Evolutionary conservation across 2,797 vertebrate species (phyloP).

Genomic region (Paguma larvata): DNA sequence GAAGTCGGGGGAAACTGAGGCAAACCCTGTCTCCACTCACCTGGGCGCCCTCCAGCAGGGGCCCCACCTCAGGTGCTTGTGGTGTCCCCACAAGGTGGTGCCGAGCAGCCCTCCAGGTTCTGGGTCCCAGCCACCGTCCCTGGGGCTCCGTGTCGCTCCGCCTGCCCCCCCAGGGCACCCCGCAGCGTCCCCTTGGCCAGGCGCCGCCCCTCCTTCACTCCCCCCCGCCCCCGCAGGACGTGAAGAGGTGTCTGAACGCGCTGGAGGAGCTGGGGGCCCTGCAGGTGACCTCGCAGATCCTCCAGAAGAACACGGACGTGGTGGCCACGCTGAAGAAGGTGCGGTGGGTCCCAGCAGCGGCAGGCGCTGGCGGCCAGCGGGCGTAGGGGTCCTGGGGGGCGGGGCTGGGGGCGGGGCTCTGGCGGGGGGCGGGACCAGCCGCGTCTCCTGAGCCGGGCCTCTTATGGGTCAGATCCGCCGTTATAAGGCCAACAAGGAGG

Average conservation of each 20-base stretch:
- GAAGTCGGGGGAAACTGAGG: background rate
- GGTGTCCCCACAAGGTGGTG: background rate
- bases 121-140: background rate
- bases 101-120: background rate
- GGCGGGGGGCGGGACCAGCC: fast-evolving
- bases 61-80: background rate
- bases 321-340: slow-evolving; percentile 99
- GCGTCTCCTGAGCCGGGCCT: background rate
- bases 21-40: background rate
- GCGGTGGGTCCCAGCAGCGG: background rate
- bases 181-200: background rate
- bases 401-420: fast-evolving
- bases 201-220: too few species aligned
- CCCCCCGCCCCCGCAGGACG: slow-evolving; percentile 90
- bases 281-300: slow-evolving; percentile 97
- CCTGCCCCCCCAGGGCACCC: background rate
- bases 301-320: slow-evolving; percentile 98
- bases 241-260: slow-evolving; percentile 95
- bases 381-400: background rate
- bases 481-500: slow-evolving; percentile 97
- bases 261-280: slow-evolving; percentile 95
- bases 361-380: fast-evolving
- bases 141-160: fast-evolving
- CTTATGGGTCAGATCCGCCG: slow-evolving; percentile 93
- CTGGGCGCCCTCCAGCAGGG: background rate